Base-by-base conservation (phyloP, 2,113 vertebrate species). In the Girardinichthys multiradiatus region DNA sequence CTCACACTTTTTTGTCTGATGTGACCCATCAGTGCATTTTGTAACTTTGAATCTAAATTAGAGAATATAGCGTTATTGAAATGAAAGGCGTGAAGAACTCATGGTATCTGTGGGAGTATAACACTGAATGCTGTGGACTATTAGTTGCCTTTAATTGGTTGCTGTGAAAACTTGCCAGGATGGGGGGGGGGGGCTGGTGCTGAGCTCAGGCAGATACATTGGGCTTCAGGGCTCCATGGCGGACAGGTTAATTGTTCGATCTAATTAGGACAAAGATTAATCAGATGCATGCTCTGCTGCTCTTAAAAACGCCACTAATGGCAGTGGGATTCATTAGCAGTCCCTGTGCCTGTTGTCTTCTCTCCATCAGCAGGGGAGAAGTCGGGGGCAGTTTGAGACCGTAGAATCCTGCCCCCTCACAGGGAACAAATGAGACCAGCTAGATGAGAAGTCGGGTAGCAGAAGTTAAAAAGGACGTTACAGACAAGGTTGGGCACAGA, bases 191-290 rank as follows among this genome's bases (percentile, higher is more conserved):
- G 64, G 57, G 62, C 31, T 58, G 68, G 70, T 33, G 57, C 61
- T n/a, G 45, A 70, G 71, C 77, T 82, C 65, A 37, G 66, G 84
- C 84, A 35, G 77, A 85, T 81, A 81, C 80, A 72, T 73, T 70
- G 31, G 70, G 81, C 81, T 70, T 65, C 68, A 61, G 70, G 72
- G 81, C 72, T 80, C 17, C 1, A 59, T 88, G 80, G 72, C 64
- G 77, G 64, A 66, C 75, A 77, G 89, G 84, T 91, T 91, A 90
- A 90, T 87, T 90, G 82, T 81, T 81, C 51, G 11, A 79, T 86
- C 83, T 87, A 86, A 90, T 92, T 92, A 89, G 85, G 87, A 86
- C 82, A 86, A 77, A 88, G 85, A 90, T 86, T 90, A 88, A 90
- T 90, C 80, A 86, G 76, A 89, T 81, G 86, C 78, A 81, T 77